Conservation (phyloP, 2,888 invertebrate species). For the Clepsis dumicolana region DNA sequence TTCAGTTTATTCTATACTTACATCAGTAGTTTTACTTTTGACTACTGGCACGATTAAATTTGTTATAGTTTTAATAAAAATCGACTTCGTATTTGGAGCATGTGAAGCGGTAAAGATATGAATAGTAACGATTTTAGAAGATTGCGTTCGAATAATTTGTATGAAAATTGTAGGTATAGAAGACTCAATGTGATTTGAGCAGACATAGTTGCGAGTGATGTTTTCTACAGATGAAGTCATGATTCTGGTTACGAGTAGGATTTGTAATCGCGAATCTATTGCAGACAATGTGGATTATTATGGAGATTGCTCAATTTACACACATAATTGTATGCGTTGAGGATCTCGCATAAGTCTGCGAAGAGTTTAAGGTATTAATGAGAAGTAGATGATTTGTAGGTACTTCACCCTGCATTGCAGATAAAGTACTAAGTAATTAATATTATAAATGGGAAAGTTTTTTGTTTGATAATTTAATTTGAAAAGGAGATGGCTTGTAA, state of each 20-base stretch:
- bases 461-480: too few relatives aligned
- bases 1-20: not conserved
- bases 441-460: too few relatives aligned
- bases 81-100: slow-evolving; percentile 27
- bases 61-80: slow-evolving; percentile 14
- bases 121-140: slow-evolving; percentile 1
- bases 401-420: too few relatives aligned
- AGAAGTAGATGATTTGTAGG: not conserved
- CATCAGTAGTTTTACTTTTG: not conserved
- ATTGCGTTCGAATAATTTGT: slow-evolving; percentile 13
- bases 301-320: slow-evolving; percentile 1
- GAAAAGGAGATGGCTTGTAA: too few relatives aligned
- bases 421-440: too few relatives aligned
- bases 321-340: not conserved
- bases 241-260: not conserved
- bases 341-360: not conserved
- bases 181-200: not conserved
- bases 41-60: not conserved
- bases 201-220: not conserved
- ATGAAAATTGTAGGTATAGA: not conserved
- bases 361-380: not conserved
- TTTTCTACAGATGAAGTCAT: not conserved
- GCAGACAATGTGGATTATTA: not conserved
- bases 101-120: slow-evolving; percentile 12
- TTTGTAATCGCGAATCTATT: not conserved